Evolutionary conservation across 2,888 invertebrate species (phyloP), one percentile per base, ranked within the genome.

Genomic region (Agrotis puta): DNA sequence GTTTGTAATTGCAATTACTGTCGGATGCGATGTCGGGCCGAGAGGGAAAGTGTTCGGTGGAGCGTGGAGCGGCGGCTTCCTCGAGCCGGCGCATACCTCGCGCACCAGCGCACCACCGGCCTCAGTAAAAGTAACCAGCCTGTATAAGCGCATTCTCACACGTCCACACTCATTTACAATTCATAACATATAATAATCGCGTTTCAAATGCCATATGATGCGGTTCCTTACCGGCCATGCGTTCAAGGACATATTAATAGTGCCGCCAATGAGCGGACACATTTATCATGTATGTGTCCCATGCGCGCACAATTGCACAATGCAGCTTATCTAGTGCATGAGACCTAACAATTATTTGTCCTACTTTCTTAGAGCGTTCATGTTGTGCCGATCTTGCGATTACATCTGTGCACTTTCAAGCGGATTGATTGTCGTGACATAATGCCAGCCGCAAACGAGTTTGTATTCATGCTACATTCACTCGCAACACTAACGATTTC

Each of bases 231-330:
- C 82, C 76, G 84, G 85, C 90, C 89, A 91, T 92, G 89, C 85
- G 82, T 86, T 89, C 94, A 94, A 95, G 95, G 95, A 93, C 95
- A 89, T 90, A 92, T 94, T 92, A 94, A 95, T 94, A 93, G 92
- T 87, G 82, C 87, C 88, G 86, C 88, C 92, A 93, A 92, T 91
- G 89, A 90, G 89, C 91, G 91, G 91, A 90, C 91, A 89, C 91
- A 91, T 92, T 91, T 89, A 92, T 93, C 92, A 92, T 89, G 88
- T 78, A 78, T 73, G 85, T 85, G 89, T 89, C 91, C 92, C 91
- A 91, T 92, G 88, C 89, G 87, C 89, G 79, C 77, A 82, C 86
- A 89, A 89, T 94, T 94, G 94, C 94, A 93, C 94, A 94, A 93
- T 93, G 94, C 93, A 93, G 91, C 92, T 93, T 94, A 94, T 93